phyloP scores from a whole-genome alignment of 2,888 invertebrate genomes.

The Aproaerema taeniolella region DNA sequence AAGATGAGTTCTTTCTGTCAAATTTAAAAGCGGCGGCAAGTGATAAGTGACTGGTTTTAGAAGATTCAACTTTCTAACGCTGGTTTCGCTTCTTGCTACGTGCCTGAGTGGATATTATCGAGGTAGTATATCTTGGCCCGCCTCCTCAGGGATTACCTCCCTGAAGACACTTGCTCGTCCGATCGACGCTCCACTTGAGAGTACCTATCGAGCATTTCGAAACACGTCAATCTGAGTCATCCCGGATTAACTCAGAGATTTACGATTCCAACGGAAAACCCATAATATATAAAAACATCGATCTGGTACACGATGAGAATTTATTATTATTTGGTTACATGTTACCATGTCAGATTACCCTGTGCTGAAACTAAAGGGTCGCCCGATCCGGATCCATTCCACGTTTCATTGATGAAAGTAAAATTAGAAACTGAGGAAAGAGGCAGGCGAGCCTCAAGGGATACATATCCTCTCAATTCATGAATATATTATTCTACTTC shows the following conservation, averaged over 20 bases:
- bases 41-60: no score
- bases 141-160: conserved; percentile 41
- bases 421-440: background rate
- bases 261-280: no score
- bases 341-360: no score
- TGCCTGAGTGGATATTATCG: conserved; percentile 51
- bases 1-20: no score
- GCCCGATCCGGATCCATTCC: no score
- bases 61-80: no score
- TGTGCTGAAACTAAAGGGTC: no score
- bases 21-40: no score
- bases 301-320: no score
- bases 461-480: background rate
- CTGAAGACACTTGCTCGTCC: conserved; percentile 33
- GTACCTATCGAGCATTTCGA: conserved; percentile 11
- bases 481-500: background rate
- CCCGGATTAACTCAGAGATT: background rate
- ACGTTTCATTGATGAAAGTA: background rate
- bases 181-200: conserved; percentile 29
- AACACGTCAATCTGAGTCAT: conserved; percentile 4
- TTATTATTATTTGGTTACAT: no score
- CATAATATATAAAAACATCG: no score
- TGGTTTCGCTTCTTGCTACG: conserved; percentile 3
- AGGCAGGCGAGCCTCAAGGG: background rate
- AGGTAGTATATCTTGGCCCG: conserved; percentile 42